Conservation (phyloP, 1,140 invertebrate genomes). For the Neoseiulus cucumeris region DNA sequence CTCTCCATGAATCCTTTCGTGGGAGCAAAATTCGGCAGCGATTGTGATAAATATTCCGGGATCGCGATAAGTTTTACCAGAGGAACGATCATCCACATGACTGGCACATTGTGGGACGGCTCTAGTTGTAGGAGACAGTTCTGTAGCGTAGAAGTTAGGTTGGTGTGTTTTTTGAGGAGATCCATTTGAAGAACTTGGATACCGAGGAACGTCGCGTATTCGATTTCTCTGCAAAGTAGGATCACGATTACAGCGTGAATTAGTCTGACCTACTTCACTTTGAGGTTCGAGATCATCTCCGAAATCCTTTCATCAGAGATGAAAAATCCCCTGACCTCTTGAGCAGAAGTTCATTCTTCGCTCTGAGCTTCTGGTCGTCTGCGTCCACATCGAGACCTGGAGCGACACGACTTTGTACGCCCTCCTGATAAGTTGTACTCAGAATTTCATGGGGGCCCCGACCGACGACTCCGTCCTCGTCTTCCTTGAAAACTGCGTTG, state of each 20-base stretch:
- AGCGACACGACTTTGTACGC: background rate
- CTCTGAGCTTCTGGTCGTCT: background rate
- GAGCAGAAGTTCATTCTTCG: background rate
- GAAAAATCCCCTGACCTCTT: too few relatives aligned
- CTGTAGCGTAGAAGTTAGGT: background rate
- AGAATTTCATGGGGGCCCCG: background rate
- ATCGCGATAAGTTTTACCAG: background rate
- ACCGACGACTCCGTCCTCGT: background rate
- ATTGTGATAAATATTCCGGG: too few relatives aligned
- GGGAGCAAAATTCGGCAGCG: too few relatives aligned
- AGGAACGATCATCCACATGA: background rate
- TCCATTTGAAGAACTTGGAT: background rate
- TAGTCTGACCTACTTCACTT: too few relatives aligned
- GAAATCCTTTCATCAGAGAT: too few relatives aligned
- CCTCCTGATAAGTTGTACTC: background rate
- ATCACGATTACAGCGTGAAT: too few relatives aligned
- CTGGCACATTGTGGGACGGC: background rate
- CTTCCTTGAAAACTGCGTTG: background rate
- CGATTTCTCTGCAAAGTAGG: background rate
- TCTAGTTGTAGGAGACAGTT: background rate
- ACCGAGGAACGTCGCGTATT: background rate
- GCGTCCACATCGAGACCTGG: background rate
- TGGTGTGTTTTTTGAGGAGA: background rate
- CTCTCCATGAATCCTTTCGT: too few relatives aligned
- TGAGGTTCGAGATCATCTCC: too few relatives aligned